These are phyloP conservation scores for Ephestia elutella DNA, from an alignment of 1,140 invertebrate genomes.

Conservation along the genomic window DNA sequence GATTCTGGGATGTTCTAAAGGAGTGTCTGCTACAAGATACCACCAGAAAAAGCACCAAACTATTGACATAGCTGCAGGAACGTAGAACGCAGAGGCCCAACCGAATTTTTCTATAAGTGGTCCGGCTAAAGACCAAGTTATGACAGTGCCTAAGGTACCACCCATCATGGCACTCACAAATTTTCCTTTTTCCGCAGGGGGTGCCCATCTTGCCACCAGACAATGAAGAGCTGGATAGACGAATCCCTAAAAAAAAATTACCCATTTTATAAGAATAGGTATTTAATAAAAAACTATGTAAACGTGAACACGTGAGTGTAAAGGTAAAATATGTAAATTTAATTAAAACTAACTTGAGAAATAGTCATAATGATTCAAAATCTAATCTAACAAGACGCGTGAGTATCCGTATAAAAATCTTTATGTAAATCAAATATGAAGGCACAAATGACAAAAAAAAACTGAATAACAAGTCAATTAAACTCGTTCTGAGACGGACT, in stretches of 20 bases:
- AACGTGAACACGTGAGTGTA: neutral
- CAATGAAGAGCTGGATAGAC: conserved; percentile 83
- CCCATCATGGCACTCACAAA: conserved; percentile 84
- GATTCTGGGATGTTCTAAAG: conserved; percentile 84
- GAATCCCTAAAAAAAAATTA: conserved; percentile 74
- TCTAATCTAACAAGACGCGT: too few species aligned
- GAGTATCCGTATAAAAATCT: too few species aligned
- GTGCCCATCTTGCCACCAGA: conserved; percentile 83
- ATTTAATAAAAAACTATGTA: too few species aligned
- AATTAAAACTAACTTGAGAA: too few species aligned
- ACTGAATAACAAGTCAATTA: neutral
- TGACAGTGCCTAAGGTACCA: conserved; percentile 84
- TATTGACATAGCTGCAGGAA: conserved; percentile 77
- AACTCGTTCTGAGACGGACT: neutral
- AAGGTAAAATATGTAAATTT: too few species aligned
- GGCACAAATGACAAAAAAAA: neutral
- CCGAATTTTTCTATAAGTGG: conserved; percentile 78
- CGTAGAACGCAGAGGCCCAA: conserved; percentile 84
- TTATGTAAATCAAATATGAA: conserved; percentile 9
- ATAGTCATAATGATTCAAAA: too few species aligned
- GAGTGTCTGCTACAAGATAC: conserved; percentile 80
- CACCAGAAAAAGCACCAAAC: conserved; percentile 80
- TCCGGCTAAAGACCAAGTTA: conserved; percentile 83
- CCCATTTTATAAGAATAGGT: too few species aligned
- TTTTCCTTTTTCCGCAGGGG: conserved; percentile 85